These are phyloP conservation scores for Sitobion miscanthi DNA, from an alignment of 1,140 invertebrate species.

Conservation along the genomic window DNA sequence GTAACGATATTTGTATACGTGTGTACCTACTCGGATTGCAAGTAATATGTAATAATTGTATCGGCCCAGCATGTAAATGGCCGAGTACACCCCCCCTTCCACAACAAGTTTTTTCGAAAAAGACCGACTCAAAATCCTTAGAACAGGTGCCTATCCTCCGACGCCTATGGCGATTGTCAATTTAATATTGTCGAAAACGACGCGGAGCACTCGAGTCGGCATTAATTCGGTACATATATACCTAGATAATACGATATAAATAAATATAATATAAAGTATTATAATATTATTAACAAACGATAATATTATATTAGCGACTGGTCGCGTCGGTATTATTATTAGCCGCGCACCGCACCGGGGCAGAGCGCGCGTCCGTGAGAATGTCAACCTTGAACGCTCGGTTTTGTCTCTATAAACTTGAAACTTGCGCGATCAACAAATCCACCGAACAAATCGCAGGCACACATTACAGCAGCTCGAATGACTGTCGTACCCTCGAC, in stretches of 20 bases:
- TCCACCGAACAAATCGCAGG: background rate
- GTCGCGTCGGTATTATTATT: slow-evolving; percentile 21
- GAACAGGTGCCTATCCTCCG: background rate
- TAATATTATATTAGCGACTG: background rate
- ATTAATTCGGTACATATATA: background rate
- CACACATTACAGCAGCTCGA: background rate
- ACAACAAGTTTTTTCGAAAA: slow-evolving; percentile 6
- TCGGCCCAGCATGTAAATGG: no score
- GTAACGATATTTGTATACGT: background rate
- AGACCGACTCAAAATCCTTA: background rate
- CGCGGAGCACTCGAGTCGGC: background rate
- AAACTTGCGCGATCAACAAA: slow-evolving; percentile 38
- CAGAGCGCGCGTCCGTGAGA: slow-evolving; percentile 41
- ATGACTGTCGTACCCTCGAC: background rate
- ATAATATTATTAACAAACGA: slow-evolving; percentile 11
- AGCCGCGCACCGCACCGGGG: background rate
- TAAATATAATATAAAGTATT: background rate
- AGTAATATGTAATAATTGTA: background rate
- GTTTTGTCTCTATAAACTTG: slow-evolving; percentile 55
- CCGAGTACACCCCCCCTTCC: background rate
- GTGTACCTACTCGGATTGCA: background rate
- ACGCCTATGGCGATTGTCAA: background rate
- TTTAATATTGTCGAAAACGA: background rate
- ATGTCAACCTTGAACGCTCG: slow-evolving; percentile 46
- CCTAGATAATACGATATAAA: background rate